A percentile compares a stretch with the other conserved stretches of the same genome.
Evolutionary conservation across 2,888 invertebrate species (phyloP).

Genomic region (Xestia sexstrigata): DNA sequence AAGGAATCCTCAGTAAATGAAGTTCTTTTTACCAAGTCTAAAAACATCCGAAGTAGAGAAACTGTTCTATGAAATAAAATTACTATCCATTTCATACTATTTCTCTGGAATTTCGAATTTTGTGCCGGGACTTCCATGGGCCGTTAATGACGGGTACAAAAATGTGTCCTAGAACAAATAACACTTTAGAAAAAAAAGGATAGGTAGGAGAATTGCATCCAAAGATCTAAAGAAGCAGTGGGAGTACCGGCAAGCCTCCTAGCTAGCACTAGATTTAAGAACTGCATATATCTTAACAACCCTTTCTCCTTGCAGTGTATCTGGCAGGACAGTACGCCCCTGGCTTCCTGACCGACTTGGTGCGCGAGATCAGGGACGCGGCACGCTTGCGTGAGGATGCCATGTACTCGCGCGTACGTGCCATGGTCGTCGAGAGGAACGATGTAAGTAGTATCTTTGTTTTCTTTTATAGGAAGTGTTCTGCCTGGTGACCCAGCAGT

Average conservation of each 20-base stretch:
- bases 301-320: slow-evolving; percentile 74
- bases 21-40: not conserved
- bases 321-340: slow-evolving; percentile 91
- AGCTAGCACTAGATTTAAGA: not conserved
- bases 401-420: slow-evolving; percentile 91
- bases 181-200: not conserved
- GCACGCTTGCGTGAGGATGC: slow-evolving; percentile 94
- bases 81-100: not conserved
- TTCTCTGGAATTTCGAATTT: not conserved
- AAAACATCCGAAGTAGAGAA: not conserved
- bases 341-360: slow-evolving; percentile 93
- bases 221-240: not conserved
- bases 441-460: slow-evolving; percentile 73
- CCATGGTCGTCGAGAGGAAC: slow-evolving; percentile 91
- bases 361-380: slow-evolving; percentile 94
- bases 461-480: not conserved
- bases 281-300: not conserved
- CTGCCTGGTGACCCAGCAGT: not conserved
- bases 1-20: not conserved
- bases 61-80: not conserved
- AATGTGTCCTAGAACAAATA: not conserved
- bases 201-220: not conserved
- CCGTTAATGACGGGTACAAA: not conserved
- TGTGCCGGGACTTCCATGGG: not conserved
- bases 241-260: not conserved